These are phyloP conservation scores for Pipistrellus kuhlii DNA, from an alignment of 2,797 vertebrate genomes.

Conservation along the genomic window DNA sequence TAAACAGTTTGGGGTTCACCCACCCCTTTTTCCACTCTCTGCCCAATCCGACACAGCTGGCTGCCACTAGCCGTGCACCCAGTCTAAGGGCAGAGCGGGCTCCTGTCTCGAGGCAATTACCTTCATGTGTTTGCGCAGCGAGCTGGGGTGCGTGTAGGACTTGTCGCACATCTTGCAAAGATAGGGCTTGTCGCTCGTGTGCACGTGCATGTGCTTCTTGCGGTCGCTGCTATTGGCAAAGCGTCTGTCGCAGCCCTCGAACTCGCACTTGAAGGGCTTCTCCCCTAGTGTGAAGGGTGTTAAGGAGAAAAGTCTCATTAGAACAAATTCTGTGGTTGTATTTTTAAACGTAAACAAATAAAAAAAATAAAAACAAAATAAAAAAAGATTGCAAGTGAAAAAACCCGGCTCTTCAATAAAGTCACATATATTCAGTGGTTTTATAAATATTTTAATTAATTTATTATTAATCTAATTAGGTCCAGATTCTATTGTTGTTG, in stretches of 20 bases:
- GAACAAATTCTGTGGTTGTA: conserved; percentile 33
- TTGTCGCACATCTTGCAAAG: conserved; percentile 99
- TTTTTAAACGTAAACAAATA: neutral
- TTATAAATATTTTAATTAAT: conserved; percentile 31
- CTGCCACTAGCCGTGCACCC: neutral
- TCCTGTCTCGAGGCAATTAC: conserved; percentile 86
- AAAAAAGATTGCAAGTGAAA: conserved; percentile 63
- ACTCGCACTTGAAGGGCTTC: conserved; percentile 99
- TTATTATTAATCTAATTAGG: neutral
- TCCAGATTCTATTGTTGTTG: neutral
- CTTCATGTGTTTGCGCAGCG: conserved; percentile 99
- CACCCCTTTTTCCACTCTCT: neutral
- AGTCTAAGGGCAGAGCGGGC: neutral
- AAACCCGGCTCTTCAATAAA: neutral
- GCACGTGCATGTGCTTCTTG: conserved; percentile 99
- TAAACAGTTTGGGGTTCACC: neutral
- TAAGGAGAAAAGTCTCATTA: conserved; percentile 62
- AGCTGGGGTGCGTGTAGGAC: conserved; percentile 99
- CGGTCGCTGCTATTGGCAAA: conserved; percentile 99
- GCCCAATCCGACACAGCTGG: neutral
- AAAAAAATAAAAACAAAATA: conserved; percentile 6
- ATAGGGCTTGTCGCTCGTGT: conserved; percentile 99
- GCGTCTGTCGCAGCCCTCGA: conserved; percentile 98
- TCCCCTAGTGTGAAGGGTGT: conserved; percentile 91
- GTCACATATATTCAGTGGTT: neutral